Percentiles rank a stretch among this genome's conserved stretches.
Conservation (phyloP, 2,888 invertebrate species). For the Pandemis cinnamomeana region DNA sequence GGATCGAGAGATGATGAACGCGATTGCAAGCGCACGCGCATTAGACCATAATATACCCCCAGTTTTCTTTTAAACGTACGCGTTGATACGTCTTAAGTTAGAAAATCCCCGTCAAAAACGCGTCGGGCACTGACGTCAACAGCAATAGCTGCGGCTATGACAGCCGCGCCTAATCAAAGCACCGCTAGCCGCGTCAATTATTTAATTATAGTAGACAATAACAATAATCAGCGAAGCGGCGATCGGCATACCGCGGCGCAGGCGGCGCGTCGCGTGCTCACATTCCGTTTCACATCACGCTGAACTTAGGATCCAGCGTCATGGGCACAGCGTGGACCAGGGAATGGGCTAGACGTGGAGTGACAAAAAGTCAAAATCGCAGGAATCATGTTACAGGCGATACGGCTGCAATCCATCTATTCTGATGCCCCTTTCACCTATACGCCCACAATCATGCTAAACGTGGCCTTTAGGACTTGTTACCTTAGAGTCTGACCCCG, state of each 20-base stretch:
- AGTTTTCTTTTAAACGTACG: too few species aligned
- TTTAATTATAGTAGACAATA: slow-evolving; percentile 42
- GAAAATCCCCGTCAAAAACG: background rate
- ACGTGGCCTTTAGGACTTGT: too few species aligned
- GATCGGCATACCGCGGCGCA: slow-evolving; percentile 68
- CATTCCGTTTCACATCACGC: slow-evolving; percentile 81
- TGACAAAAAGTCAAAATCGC: background rate
- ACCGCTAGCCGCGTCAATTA: slow-evolving; percentile 35
- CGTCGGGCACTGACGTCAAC: background rate
- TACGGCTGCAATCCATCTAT: too few species aligned
- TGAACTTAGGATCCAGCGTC: slow-evolving; percentile 40
- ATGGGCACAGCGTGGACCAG: slow-evolving; percentile 24
- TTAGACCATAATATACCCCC: too few species aligned
- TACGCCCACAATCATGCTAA: too few species aligned
- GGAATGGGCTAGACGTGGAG: slow-evolving; percentile 24
- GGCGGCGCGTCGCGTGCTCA: slow-evolving; percentile 68
- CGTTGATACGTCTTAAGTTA: background rate
- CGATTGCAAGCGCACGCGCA: too few species aligned
- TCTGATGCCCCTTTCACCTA: too few species aligned
- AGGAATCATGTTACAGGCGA: too few species aligned
- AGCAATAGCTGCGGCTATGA: background rate
- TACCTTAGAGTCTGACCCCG: too few species aligned
- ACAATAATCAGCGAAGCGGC: slow-evolving; percentile 49
- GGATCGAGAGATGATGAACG: too few species aligned
- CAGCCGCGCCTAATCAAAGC: slow-evolving; percentile 16